Conservation (phyloP, 2,797 vertebrate genomes). For the Pygocentrus nattereri region DNA sequence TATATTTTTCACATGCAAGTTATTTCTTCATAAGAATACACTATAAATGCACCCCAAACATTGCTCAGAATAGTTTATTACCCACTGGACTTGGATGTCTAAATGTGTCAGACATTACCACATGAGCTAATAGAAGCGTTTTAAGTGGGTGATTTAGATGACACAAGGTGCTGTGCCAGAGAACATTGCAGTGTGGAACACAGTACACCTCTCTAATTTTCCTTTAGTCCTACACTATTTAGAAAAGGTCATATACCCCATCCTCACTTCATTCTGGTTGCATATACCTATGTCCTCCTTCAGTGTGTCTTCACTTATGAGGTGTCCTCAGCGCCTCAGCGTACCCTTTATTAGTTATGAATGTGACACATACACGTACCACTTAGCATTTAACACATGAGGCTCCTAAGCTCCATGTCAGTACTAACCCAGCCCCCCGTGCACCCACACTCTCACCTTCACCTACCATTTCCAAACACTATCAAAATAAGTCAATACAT, state of each 20-base stretch:
- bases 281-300: constrained; percentile 27
- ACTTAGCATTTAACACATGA: constrained; percentile 27
- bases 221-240: constrained; percentile 27
- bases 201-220: constrained; percentile 29
- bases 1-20: neutral
- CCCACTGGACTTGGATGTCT: constrained; percentile 7
- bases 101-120: constrained; percentile 41
- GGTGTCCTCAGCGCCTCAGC: constrained; percentile 49
- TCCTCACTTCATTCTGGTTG: constrained; percentile 31
- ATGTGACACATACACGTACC: constrained; percentile 34
- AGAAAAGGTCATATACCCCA: constrained; percentile 49
- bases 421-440: constrained; percentile 15
- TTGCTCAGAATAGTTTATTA: constrained; percentile 34
- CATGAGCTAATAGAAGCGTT: constrained; percentile 54
- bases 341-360: constrained; percentile 43
- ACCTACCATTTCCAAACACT: constrained; percentile 51
- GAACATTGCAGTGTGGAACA: constrained; percentile 28
- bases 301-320: constrained; percentile 39
- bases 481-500: constrained; percentile 59
- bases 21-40: constrained; percentile 21
- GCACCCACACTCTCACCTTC: constrained; percentile 41
- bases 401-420: constrained; percentile 42
- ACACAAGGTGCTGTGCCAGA: constrained; percentile 34
- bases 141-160: constrained; percentile 44
- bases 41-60: constrained; percentile 20